phyloP scores from a whole-genome alignment of 2,888 invertebrate genomes.

The Dyspetes luteomarginatus region DNA sequence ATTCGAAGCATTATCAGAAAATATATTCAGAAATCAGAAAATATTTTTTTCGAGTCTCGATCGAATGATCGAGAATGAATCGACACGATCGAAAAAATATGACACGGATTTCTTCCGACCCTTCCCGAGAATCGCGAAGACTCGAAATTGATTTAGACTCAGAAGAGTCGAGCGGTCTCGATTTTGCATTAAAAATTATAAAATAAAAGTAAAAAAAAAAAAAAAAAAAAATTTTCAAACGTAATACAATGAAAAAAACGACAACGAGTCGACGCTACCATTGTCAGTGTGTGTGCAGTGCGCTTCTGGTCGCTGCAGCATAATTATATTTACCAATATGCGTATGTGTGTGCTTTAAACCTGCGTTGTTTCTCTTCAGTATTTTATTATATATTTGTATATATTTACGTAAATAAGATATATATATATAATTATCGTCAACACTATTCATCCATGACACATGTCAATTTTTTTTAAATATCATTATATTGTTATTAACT shows the following conservation, averaged over 20 bases:
- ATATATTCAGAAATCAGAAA: too few species aligned
- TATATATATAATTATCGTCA: constrained; percentile 28
- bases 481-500: constrained; percentile 14
- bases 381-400: constrained; percentile 38
- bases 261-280: constrained; percentile 71
- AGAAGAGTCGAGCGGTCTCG: constrained; percentile 59
- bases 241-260: constrained; percentile 58
- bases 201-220: constrained; percentile 12
- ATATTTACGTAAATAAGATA: constrained; percentile 28
- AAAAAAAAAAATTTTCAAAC: constrained; percentile 49
- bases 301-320: constrained; percentile 80
- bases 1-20: too few species aligned
- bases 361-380: constrained; percentile 63
- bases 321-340: constrained; percentile 61
- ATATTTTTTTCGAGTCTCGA: too few species aligned
- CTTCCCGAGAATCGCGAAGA: constrained; percentile 60
- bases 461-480: constrained; percentile 32
- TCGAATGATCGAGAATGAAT: constrained; percentile 6
- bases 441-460: constrained; percentile 47
- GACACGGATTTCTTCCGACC: constrained; percentile 21
- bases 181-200: constrained; percentile 49
- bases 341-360: constrained; percentile 70
- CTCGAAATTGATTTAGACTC: constrained; percentile 62
- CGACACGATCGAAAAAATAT: not conserved
- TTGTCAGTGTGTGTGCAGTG: constrained; percentile 82